Evolutionary conservation across 2,113 vertebrate species (phyloP).

Genomic region (Rhinichthys klamathensis): DNA sequence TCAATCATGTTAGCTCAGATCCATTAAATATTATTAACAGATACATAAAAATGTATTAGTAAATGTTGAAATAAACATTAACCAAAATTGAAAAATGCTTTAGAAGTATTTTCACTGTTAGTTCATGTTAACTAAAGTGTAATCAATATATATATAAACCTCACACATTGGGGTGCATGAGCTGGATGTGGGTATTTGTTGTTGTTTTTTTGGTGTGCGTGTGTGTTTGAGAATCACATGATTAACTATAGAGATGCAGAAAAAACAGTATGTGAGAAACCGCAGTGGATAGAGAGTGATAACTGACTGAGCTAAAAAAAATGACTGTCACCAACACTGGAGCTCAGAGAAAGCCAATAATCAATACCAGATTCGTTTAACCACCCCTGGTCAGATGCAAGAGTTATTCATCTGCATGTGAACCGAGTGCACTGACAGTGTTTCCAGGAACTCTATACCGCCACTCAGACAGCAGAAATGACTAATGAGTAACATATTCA

Average conservation of each 20-base stretch:
- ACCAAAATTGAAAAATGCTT: too few relatives aligned
- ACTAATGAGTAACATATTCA: slow-evolving; percentile 35
- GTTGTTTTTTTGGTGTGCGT: too few relatives aligned
- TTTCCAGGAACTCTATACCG: slow-evolving; percentile 41
- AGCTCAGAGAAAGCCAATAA: slow-evolving; percentile 31
- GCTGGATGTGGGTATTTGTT: not conserved
- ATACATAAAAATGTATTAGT: too few relatives aligned
- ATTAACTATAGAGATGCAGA: not conserved
- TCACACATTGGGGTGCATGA: not conserved
- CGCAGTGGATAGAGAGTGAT: not conserved
- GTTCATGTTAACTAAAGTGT: too few relatives aligned
- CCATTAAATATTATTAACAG: too few relatives aligned
- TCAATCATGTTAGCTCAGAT: too few relatives aligned
- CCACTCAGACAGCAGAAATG: slow-evolving; percentile 29
- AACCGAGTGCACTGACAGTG: slow-evolving; percentile 34
- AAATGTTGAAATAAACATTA: too few relatives aligned
- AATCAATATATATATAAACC: too few relatives aligned
- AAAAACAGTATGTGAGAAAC: not conserved
- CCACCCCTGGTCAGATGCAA: slow-evolving; percentile 21
- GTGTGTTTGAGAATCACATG: not conserved
- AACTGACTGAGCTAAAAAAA: slow-evolving; percentile 42
- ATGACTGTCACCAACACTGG: not conserved
- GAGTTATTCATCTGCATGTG: slow-evolving; percentile 35
- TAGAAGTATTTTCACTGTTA: too few relatives aligned
- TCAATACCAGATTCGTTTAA: slow-evolving; percentile 48